Evolutionary conservation across 2,113 vertebrate species (phyloP), one percentile per base, ranked within the genome.

Genomic region (Vombatus ursinus): DNA sequence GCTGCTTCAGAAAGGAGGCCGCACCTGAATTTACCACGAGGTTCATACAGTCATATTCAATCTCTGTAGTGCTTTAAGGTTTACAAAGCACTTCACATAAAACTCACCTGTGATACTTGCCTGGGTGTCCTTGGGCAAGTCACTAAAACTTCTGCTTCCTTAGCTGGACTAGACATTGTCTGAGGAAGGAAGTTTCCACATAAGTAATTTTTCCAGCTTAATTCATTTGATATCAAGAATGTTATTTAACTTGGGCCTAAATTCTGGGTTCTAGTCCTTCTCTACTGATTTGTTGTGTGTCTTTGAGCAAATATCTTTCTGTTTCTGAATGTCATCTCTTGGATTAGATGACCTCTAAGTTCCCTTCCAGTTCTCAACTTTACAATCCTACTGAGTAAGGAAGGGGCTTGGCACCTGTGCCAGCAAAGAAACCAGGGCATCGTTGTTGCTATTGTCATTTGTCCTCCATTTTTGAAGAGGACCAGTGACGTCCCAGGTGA

Each of bases 1-100:
- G 91, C 91, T 92, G 95, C 93, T 97, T 97, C 97, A 61, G 95
- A 57, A 96, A 98, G 52, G 90, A 95, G 95, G 94, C 37, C 8
- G 52, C 94, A 96, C 61, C 94, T 96, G 52, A 89, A 89, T 77
- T 52, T 50, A 94, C 52, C 91, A 97, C 96, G 8, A 97, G 47
- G 94, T 96, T 93, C 61, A 92, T n/a, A 48, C 9, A 44, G 19
- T 44, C 68, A 84, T 44, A 23, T 84, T 16, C 68, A 84, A 44
- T 84, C 23, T 77, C 61, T 19, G 0, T n/a, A n/a, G 4, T 19
- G 37, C n/a, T 84, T 84, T 44, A 84, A 77, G 19, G n/a, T 44
- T 84, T 84, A 84, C n/a, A 84, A 84, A 84, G n/a, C 68, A 84
- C n/a, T 44, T 44, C 23, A 84, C 2, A 84, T 44, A 44, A 23